Evolutionary conservation across 2,797 vertebrate genomes (phyloP).

Genomic region (Neopelma chrysocephalum): DNA sequence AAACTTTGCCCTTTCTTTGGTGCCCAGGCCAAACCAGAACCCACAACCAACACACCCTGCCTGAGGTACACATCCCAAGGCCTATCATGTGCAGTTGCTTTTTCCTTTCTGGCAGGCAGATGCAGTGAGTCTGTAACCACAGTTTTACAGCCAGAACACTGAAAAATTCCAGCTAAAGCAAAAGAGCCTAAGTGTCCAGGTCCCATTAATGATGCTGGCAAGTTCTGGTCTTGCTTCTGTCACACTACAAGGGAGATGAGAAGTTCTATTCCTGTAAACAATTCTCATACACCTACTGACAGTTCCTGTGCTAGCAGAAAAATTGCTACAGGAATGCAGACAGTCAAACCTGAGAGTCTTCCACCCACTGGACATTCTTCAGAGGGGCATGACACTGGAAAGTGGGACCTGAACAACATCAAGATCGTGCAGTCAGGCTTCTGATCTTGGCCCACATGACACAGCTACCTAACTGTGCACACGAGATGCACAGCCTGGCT

Average conservation of each 20-base stretch:
- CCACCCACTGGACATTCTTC: not conserved
- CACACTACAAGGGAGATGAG: not conserved
- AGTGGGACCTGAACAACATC: not conserved
- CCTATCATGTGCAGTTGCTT: not conserved
- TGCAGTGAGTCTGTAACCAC: not conserved
- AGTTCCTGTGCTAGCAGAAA: not conserved
- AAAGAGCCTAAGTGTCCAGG: not conserved
- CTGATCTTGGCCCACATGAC: not conserved
- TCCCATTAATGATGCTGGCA: not conserved
- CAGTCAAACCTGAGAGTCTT: not conserved
- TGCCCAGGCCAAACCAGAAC: not conserved
- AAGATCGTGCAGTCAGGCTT: not conserved
- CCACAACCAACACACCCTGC: fast-evolving
- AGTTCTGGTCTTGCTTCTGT: not conserved
- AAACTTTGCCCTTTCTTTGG: not conserved
- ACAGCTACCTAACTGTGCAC: not conserved
- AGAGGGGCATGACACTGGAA: not conserved
- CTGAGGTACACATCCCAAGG: not conserved
- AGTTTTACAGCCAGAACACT: not conserved
- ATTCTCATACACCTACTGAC: not conserved
- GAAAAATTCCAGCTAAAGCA: not conserved
- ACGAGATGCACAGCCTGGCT: not conserved
- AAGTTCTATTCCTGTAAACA: not conserved
- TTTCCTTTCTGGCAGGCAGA: not conserved
- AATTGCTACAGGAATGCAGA: not conserved